Conservation (phyloP, 1,140 invertebrate species). For the Ganaspis sp. region DNA sequence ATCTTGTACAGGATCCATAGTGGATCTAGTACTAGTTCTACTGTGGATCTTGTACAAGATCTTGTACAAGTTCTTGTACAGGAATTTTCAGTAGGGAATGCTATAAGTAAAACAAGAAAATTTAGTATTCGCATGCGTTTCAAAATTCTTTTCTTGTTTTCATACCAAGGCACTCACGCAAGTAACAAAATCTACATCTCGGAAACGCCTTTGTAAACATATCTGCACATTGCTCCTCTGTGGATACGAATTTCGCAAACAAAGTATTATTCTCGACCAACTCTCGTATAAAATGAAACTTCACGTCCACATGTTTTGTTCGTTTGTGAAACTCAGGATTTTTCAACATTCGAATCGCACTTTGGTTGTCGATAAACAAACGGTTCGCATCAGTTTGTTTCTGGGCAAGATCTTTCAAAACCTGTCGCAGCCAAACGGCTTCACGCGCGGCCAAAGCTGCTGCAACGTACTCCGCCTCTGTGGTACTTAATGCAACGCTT, state of each 20-base stretch:
- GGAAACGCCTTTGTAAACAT: conserved; percentile 27
- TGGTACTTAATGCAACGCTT: background rate
- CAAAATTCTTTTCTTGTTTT: background rate
- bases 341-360: conserved; percentile 51
- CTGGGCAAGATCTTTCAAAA: conserved; percentile 26
- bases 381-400: background rate
- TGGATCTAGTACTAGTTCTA: no score
- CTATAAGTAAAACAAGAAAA: no score
- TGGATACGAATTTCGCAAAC: conserved; percentile 22
- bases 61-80: no score
- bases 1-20: no score
- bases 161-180: conserved; percentile 31
- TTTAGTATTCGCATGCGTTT: conserved; percentile 9
- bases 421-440: conserved; percentile 24
- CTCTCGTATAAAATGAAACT: conserved; percentile 50
- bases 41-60: no score
- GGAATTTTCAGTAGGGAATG: no score
- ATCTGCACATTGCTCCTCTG: conserved; percentile 27
- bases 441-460: conserved; percentile 33
- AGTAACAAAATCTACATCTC: conserved; percentile 25
- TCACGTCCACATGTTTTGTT: conserved; percentile 58
- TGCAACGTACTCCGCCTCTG: no score
- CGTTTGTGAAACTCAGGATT: conserved; percentile 48
- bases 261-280: conserved; percentile 11
- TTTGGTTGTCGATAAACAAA: conserved; percentile 57